A percentile compares a stretch with the other conserved stretches of the same genome.
Conservation (phyloP, 1,140 invertebrate species). For the Coelopa frigida region DNA sequence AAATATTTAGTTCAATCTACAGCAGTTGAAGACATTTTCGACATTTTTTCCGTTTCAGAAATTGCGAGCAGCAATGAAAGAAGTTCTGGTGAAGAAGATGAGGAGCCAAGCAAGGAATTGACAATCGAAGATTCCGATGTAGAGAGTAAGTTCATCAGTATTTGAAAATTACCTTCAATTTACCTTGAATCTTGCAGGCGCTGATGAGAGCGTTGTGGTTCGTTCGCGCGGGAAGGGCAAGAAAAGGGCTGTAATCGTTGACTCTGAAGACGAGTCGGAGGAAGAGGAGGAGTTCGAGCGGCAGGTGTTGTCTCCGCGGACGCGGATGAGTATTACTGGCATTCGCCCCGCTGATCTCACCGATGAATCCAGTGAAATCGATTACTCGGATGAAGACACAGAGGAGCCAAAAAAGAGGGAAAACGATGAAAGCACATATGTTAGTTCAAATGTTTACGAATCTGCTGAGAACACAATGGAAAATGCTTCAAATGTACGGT, state of each 20-base stretch:
- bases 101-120: not conserved
- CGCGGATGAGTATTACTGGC: constrained; percentile 40
- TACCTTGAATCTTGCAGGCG: not conserved
- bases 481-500: too few species aligned
- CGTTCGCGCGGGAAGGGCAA: not conserved
- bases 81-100: not conserved
- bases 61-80: not conserved
- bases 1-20: not conserved
- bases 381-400: constrained; percentile 22
- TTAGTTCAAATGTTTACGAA: too few species aligned
- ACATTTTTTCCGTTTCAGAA: too few species aligned
- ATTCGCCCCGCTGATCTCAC: constrained; percentile 28
- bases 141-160: not conserved
- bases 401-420: too few species aligned
- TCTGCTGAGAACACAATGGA: too few species aligned
- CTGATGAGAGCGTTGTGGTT: constrained; percentile 3
- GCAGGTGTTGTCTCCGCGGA: constrained; percentile 29
- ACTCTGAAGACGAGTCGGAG: constrained; percentile 15
- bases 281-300: constrained; percentile 33
- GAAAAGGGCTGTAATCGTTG: not conserved
- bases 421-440: too few species aligned
- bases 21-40: not conserved
- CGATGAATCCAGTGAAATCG: constrained; percentile 34
- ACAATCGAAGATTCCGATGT: constrained; percentile 10
- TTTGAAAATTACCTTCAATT: not conserved